phyloP scores from a whole-genome alignment of 2,888 invertebrate species.

The Brenthis daphne region DNA sequence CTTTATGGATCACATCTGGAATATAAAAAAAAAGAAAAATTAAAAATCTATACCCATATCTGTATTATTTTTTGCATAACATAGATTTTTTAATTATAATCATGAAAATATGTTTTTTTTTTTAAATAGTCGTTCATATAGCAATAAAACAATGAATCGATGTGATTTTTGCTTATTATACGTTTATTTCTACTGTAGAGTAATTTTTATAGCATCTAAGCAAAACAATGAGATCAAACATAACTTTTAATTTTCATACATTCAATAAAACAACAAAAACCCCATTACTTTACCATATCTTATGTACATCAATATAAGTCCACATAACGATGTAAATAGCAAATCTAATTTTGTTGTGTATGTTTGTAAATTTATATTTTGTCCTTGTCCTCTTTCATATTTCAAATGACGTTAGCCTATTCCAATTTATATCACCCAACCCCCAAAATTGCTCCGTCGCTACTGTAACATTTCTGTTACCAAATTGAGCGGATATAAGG shows the following conservation, averaged over 20 bases:
- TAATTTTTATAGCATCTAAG: no score
- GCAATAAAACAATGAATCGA: no score
- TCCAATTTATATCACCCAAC: conserved; percentile 36
- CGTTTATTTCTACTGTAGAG: no score
- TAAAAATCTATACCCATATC: conserved; percentile 6
- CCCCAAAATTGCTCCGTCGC: conserved; percentile 38
- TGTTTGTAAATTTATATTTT: conserved; percentile 17
- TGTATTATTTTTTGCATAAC: background rate
- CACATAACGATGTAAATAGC: background rate
- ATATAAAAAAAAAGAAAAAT: conserved; percentile 43
- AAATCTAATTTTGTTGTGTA: conserved; percentile 7
- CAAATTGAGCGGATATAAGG: conserved; percentile 38
- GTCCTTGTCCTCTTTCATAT: conserved; percentile 23
- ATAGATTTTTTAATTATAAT: background rate
- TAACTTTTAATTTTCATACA: no score
- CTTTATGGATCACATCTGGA: conserved; percentile 59
- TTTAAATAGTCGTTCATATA: no score
- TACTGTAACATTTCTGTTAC: conserved; percentile 37
- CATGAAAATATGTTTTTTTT: no score
- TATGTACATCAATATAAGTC: background rate
- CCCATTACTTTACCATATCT: background rate
- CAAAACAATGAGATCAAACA: no score
- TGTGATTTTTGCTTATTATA: no score
- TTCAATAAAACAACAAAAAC: no score
- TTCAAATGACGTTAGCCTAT: conserved; percentile 31